Evolutionary conservation across 2,797 vertebrate genomes (phyloP).

Genomic region (Neosilurus hyrtlii): DNA sequence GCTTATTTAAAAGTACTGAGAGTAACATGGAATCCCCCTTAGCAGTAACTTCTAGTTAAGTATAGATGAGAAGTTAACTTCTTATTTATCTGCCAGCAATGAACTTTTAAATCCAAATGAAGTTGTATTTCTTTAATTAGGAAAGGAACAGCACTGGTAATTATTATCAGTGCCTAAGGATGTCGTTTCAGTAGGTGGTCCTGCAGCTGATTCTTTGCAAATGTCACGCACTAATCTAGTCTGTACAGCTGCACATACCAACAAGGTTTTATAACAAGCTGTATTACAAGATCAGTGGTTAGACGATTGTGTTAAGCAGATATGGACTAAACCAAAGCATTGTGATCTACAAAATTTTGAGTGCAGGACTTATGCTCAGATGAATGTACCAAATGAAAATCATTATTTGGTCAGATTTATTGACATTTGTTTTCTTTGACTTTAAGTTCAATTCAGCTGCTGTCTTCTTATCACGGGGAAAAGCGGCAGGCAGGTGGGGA

Average conservation of each 20-base stretch:
- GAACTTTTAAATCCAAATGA: neutral
- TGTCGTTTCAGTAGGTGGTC: neutral
- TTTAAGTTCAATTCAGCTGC: neutral
- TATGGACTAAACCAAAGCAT: neutral
- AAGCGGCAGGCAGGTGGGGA: neutral
- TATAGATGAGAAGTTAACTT: neutral
- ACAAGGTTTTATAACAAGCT: neutral
- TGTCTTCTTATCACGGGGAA: neutral
- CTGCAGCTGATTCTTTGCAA: neutral
- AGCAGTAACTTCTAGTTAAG: too few relatives aligned
- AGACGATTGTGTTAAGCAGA: neutral
- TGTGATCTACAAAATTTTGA: neutral
- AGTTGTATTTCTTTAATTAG: neutral
- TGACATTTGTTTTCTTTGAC: neutral
- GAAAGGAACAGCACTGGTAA: neutral
- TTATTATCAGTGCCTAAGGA: neutral
- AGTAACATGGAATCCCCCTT: too few relatives aligned
- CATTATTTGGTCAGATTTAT: neutral
- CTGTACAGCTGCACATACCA: neutral
- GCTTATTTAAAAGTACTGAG: too few relatives aligned
- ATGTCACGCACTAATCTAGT: neutral
- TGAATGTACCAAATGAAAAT: neutral
- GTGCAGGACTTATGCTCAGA: neutral
- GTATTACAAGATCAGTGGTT: neutral
- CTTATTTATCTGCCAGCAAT: neutral